Evolutionary conservation across 1,140 invertebrate genomes (phyloP), one percentile per base, ranked within the genome.

Genomic region (fruit fly (Drosophila melanogaster)): DNA sequence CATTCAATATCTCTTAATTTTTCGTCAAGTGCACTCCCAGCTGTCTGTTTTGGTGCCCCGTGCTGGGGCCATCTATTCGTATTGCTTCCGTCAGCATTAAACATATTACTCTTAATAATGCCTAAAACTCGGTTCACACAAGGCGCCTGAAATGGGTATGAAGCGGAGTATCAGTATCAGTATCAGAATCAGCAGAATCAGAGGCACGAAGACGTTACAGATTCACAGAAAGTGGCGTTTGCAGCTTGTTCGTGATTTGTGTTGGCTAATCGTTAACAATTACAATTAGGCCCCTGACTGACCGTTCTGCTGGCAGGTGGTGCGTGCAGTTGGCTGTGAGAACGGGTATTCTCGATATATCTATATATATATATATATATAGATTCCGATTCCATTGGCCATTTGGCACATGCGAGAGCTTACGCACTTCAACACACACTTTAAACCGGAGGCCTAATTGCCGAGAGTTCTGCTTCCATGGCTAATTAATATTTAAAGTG

Each of bases 41-140:
- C 74, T 55, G 57, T 43, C 19, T 53, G 43, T 44, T 30, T 15
- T 26, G 30, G 33, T 35, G 62, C 47, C 73, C 58, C 78, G 81
- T 85, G 77, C 83, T 64, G 40, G 41, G 47, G 38, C 65, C 37
- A 81, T 87, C 61, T 76, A 79, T 55, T 53, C 60, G 60, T 51
- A 83, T 73, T 86, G 84, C 83, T 86, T 86, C 83, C 83, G 83
- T 86, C 83, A 86, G 83, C 75, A 83, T 83, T 87, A 78, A 87
- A 78, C 79, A 81, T 83, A 87, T 79, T 83, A 83, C 55, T 72
- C 65, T 67, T 89, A 79, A 87, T 87, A 86, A 89, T 89, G 86
- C 66, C 71, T 67, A 64, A 87, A 76, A 58, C 54, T 75, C 11
- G 66, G 75, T 76, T 58, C 60, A 69, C 75, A 81, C 57, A 65